These are phyloP conservation scores for Planiliza haematocheilus DNA, from an alignment of 2,113 vertebrate genomes.

Conservation along the genomic window DNA sequence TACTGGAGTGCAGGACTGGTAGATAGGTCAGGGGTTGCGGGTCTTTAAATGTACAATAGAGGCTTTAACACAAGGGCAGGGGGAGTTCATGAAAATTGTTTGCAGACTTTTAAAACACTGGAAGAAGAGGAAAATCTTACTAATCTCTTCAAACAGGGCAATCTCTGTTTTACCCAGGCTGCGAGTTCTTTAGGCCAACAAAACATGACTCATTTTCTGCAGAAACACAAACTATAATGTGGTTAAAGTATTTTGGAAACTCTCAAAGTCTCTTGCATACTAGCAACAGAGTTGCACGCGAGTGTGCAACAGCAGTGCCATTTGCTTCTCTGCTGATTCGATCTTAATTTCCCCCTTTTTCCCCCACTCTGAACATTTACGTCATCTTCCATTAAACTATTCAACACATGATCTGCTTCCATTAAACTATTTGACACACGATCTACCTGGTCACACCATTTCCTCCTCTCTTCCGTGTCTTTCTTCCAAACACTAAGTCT, in stretches of 20 bases:
- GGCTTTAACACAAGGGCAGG: slow-evolving; percentile 66
- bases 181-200: slow-evolving; percentile 21
- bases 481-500: slow-evolving; percentile 46
- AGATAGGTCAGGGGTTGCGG: slow-evolving; percentile 61
- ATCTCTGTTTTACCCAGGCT: slow-evolving; percentile 39
- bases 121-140: slow-evolving; percentile 28
- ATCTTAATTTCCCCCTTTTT: not conserved
- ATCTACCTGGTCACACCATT: slow-evolving; percentile 48
- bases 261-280: slow-evolving; percentile 8
- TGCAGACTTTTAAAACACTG: slow-evolving; percentile 69
- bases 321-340: slow-evolving; percentile 2
- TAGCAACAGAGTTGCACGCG: not conserved
- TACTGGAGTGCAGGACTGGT: slow-evolving; percentile 37
- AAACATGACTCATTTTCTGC: slow-evolving; percentile 21
- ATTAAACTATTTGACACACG: slow-evolving; percentile 61
- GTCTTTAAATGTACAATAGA: slow-evolving; percentile 70
- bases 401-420: slow-evolving; percentile 40
- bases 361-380: slow-evolving; percentile 28
- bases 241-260: slow-evolving; percentile 41
- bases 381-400: slow-evolving; percentile 46
- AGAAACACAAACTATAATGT: slow-evolving; percentile 33
- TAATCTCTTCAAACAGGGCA: slow-evolving; percentile 25
- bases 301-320: not conserved
- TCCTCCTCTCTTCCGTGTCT: slow-evolving; percentile 26
- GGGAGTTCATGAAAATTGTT: slow-evolving; percentile 67